Evolutionary conservation across 1,140 invertebrate genomes (phyloP).

Genomic region (Bombyx mandarina): DNA sequence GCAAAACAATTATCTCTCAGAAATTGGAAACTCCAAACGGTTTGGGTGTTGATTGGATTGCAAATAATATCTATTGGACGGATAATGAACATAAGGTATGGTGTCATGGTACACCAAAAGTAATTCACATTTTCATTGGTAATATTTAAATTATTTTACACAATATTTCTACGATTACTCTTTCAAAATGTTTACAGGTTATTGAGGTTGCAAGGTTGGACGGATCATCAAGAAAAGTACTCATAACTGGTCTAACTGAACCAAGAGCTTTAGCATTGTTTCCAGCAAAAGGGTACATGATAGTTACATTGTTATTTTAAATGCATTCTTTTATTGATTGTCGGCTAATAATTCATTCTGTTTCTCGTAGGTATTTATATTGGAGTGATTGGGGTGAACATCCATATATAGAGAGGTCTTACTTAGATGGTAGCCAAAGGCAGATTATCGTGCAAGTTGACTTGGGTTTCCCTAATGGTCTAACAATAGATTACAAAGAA

Average conservation of each 20-base stretch:
- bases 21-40: conserved; percentile 81
- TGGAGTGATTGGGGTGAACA: conserved; percentile 93
- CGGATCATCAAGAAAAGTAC: conserved; percentile 82
- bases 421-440: conserved; percentile 85
- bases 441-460: conserved; percentile 82
- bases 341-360: background rate
- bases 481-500: conserved; percentile 88
- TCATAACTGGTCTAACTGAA: conserved; percentile 79
- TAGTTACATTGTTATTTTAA: background rate
- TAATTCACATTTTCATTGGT: background rate
- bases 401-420: conserved; percentile 87
- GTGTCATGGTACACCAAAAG: background rate
- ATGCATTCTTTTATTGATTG: background rate
- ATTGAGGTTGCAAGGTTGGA: conserved; percentile 88
- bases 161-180: background rate
- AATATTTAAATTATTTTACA: background rate
- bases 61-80: conserved; percentile 92
- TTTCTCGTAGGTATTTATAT: conserved; percentile 78
- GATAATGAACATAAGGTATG: conserved; percentile 82
- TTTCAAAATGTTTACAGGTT: conserved; percentile 28
- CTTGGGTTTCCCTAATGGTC: conserved; percentile 91
- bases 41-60: conserved; percentile 89
- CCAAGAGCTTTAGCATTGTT: conserved; percentile 84
- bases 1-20: conserved; percentile 72
- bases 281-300: conserved; percentile 79